phyloP scores from a whole-genome alignment of 2,113 vertebrate species.

The Labrus mixtus region DNA sequence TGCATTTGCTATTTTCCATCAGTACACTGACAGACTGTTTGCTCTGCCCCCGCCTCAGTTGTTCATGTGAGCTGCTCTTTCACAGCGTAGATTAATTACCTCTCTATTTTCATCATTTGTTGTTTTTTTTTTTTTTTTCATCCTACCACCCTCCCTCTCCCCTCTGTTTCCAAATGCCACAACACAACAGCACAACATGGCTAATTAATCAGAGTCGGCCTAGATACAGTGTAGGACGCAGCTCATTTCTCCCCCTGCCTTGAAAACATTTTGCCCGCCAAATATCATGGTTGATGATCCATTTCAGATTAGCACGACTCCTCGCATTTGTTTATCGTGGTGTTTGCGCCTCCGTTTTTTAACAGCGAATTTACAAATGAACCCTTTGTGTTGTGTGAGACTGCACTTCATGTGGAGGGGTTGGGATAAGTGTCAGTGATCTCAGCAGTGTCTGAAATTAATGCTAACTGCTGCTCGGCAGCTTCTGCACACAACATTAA shows the following conservation, averaged over 20 bases:
- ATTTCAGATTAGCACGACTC: slow-evolving; percentile 62
- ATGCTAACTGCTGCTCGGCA: slow-evolving; percentile 65
- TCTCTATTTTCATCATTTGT: slow-evolving; percentile 75
- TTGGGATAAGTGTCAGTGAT: slow-evolving; percentile 63
- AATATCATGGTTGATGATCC: slow-evolving; percentile 68
- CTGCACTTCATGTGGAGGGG: slow-evolving; percentile 61
- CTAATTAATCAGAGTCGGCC: slow-evolving; percentile 85
- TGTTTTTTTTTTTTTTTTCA: not conserved
- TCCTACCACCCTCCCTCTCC: slow-evolving; percentile 32
- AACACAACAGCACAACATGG: slow-evolving; percentile 74
- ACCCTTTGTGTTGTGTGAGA: slow-evolving; percentile 9
- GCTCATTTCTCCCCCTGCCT: slow-evolving; percentile 54
- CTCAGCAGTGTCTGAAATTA: slow-evolving; percentile 65
- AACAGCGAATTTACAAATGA: slow-evolving; percentile 44
- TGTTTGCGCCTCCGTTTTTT: slow-evolving; percentile 50
- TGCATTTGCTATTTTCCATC: slow-evolving; percentile 22
- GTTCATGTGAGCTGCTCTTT: slow-evolving; percentile 61
- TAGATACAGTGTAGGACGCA: slow-evolving; percentile 69
- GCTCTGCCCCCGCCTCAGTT: slow-evolving; percentile 33
- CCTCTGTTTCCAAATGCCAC: slow-evolving; percentile 73
- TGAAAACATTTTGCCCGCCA: slow-evolving; percentile 36
- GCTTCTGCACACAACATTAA: slow-evolving; percentile 72
- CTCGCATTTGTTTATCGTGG: slow-evolving; percentile 68
- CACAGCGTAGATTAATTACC: slow-evolving; percentile 80
- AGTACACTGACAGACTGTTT: slow-evolving; percentile 36